Percentiles rank a stretch among this genome's conserved stretches.
phyloP scores from a whole-genome alignment of 2,797 vertebrate species.

The Girardinus metallicus region DNA sequence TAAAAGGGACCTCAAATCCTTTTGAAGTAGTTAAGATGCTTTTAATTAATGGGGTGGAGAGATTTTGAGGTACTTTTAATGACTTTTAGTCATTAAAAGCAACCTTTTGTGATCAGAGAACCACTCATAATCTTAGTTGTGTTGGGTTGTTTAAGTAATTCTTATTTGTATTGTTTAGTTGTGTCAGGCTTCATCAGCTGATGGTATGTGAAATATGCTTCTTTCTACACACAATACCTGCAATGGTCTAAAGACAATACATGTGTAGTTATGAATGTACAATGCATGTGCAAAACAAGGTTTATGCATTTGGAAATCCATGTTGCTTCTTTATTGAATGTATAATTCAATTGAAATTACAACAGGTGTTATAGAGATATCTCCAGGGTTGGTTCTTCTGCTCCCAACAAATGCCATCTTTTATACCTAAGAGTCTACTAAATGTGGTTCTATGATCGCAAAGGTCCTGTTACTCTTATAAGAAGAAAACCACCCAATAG shows the following conservation, averaged over 20 bases:
- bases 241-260: neutral
- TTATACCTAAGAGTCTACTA: neutral
- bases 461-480: too few species aligned
- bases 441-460: neutral
- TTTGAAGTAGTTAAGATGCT: neutral
- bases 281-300: neutral
- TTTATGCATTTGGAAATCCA: too few species aligned
- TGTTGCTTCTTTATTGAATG: too few species aligned
- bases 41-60: neutral
- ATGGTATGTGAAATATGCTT: too few species aligned
- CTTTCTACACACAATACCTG: neutral
- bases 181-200: too few species aligned
- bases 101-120: neutral
- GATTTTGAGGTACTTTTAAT: neutral
- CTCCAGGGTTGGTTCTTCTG: neutral
- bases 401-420: neutral
- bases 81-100: neutral
- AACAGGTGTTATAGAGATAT: neutral
- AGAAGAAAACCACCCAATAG: too few species aligned
- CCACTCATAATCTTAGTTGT: neutral
- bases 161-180: neutral
- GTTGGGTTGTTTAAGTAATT: neutral
- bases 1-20: neutral
- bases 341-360: neutral
- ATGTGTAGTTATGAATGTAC: neutral